Percentiles rank a stretch among this genome's conserved stretches.
Conservation (phyloP, 2,797 vertebrate genomes). For the Gambelia wislizenii region DNA sequence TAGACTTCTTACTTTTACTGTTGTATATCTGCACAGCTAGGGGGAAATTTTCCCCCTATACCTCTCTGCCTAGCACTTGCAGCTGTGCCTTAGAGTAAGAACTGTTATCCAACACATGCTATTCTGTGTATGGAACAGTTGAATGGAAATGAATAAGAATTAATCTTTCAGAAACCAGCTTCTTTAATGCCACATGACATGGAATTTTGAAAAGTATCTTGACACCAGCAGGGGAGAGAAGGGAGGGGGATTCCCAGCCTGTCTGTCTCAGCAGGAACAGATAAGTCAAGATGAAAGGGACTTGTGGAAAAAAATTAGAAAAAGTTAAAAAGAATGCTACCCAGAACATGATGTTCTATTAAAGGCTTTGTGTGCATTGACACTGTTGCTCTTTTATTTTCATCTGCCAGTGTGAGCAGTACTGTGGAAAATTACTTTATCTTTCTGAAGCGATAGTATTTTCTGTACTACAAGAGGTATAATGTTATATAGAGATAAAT, state of each 20-base stretch:
- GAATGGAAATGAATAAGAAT: slow-evolving; percentile 38
- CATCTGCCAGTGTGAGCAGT: background rate
- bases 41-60: too few species aligned
- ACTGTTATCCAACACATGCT: background rate
- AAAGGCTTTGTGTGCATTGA: background rate
- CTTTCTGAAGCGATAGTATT: slow-evolving; percentile 31
- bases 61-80: background rate
- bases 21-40: background rate
- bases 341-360: background rate
- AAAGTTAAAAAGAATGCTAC: background rate
- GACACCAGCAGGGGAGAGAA: slow-evolving; percentile 55
- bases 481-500: slow-evolving; percentile 38
- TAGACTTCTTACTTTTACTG: background rate
- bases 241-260: slow-evolving; percentile 5
- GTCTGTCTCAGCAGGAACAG: slow-evolving; percentile 53
- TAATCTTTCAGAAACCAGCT: slow-evolving; percentile 54
- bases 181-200: slow-evolving; percentile 58
- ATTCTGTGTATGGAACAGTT: background rate
- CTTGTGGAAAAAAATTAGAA: slow-evolving; percentile 7
- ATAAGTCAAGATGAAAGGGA: background rate
- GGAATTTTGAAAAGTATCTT: slow-evolving; percentile 60
- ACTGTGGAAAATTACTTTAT: slow-evolving; percentile 25
- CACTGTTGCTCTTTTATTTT: slow-evolving; percentile 10
- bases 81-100: background rate
- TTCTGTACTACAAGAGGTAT: background rate